Evolutionary conservation across 2,888 invertebrate genomes (phyloP), one percentile per base, ranked within the genome.

Genomic region (Thymelicus lineola): DNA sequence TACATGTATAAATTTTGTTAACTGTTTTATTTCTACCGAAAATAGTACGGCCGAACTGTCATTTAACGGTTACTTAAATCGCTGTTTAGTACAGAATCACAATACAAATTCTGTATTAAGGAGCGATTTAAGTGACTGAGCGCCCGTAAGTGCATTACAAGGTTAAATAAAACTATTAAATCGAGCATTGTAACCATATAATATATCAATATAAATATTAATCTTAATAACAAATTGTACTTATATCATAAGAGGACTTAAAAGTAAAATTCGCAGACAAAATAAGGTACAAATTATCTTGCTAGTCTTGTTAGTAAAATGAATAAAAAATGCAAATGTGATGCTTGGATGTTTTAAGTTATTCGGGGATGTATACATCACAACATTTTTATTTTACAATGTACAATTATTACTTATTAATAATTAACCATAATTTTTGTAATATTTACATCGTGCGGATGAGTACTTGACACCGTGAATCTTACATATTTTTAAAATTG

Each of bases 101-200:
- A n/a, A n/a, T n/a, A n/a, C n/a, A n/a, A n/a, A n/a, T n/a, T n/a
- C n/a, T n/a, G n/a, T n/a, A n/a, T n/a, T n/a, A n/a, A n/a, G n/a
- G n/a, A n/a, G n/a, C n/a, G n/a, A n/a, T n/a, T n/a, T n/a, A n/a
- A n/a, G n/a, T n/a, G n/a, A n/a, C n/a, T n/a, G n/a, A n/a, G n/a
- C n/a, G n/a, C n/a, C n/a, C n/a, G n/a, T 20, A 7, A 14, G 10
- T 9, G 17, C 7, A 12, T 17, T 6, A 6, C 20, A 35, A 42
- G 38, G 48, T 20, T 17, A 63, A 62, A 55, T 55, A 61, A 65
- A 57, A 61, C 53, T 2, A 62, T 7, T 48, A 17, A 15, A 53
- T 82, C 81, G 90, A 90, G 89, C 89, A 87, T 85, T 84, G 84
- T 73, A 86, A 83, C 82, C 88, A 86, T 89, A 81, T 86, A n/a